phyloP scores from a whole-genome alignment of 2,888 invertebrate genomes.

The Xiphydria camelus region DNA sequence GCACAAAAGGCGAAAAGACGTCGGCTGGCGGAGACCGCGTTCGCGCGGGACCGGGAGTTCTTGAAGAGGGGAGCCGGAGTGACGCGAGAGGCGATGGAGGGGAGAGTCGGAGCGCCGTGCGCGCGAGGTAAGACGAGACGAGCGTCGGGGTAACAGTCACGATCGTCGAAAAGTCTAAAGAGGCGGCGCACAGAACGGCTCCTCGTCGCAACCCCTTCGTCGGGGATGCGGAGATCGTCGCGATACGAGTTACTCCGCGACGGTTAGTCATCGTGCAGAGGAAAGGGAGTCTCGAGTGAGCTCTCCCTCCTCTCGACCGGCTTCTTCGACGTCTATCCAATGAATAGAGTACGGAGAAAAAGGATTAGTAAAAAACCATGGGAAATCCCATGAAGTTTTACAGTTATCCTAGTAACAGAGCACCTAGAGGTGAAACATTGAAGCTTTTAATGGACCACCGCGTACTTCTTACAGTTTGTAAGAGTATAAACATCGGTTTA shows the following conservation, averaged over 20 bases:
- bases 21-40: conserved; percentile 32
- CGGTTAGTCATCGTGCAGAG: background rate
- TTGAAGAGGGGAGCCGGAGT: conserved; percentile 34
- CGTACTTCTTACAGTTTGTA: too few relatives aligned
- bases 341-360: too few relatives aligned
- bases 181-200: background rate
- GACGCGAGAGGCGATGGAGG: conserved; percentile 20
- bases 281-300: conserved; percentile 13
- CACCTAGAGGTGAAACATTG: too few relatives aligned
- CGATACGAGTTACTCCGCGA: background rate
- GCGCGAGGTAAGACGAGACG: conserved; percentile 28
- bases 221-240: conserved; percentile 7
- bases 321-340: too few relatives aligned
- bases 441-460: too few relatives aligned
- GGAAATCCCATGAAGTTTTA: too few relatives aligned
- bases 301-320: conserved; percentile 10
- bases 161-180: background rate
- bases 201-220: conserved; percentile 14
- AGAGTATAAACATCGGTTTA: too few relatives aligned
- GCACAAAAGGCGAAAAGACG: conserved; percentile 29
- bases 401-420: too few relatives aligned
- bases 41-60: conserved; percentile 29
- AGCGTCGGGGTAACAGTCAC: conserved; percentile 1
- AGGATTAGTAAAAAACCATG: too few relatives aligned
- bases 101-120: conserved; percentile 22